Evolutionary conservation across 2,888 invertebrate genomes (phyloP).

Genomic region (Thyatira batis): DNA sequence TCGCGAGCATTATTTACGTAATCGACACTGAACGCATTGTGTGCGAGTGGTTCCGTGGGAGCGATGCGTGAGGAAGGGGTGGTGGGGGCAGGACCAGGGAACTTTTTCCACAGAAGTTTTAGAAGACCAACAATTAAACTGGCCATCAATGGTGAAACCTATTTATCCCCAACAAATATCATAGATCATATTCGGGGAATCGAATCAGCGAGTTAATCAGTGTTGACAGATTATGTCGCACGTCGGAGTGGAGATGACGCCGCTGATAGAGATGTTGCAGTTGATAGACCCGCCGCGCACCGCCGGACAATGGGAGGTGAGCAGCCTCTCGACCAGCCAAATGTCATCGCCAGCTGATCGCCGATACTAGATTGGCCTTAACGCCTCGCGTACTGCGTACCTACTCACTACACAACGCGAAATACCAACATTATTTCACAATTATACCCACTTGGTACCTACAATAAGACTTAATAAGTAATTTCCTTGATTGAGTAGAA

Average conservation of each 20-base stretch:
- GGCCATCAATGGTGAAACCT: no score
- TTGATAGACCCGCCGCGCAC: neutral
- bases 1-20: slow-evolving; percentile 39
- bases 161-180: no score
- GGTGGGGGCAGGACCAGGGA: no score
- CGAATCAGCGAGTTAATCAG: neutral
- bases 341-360: neutral
- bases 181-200: neutral
- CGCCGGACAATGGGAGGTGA: neutral
- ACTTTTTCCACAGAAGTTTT: no score
- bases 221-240: neutral
- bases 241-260: neutral
- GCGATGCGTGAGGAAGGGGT: neutral
- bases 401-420: neutral
- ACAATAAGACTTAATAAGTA: neutral
- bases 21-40: slow-evolving; percentile 27
- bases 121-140: no score
- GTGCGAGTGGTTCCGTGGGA: neutral
- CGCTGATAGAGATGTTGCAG: neutral
- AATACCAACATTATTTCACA: neutral
- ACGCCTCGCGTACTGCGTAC: neutral
- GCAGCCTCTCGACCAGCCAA: neutral
- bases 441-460: no score
- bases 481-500: neutral
- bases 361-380: neutral